Evolutionary conservation across 2,797 vertebrate genomes (phyloP).

Genomic region (Meriones psammophilus): DNA sequence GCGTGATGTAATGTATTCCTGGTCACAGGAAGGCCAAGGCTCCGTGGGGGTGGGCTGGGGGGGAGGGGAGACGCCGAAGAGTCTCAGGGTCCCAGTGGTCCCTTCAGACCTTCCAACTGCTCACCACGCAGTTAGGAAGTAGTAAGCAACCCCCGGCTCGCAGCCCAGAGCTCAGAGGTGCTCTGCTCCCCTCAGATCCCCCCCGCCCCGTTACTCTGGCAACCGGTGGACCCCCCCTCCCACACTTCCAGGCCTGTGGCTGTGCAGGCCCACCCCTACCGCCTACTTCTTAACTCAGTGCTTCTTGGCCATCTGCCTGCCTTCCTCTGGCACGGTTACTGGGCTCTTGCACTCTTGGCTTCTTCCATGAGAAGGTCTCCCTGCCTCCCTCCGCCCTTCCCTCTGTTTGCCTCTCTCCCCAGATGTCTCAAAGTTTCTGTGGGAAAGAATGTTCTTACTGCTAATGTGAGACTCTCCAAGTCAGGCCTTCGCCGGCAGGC

Average conservation of each 20-base stretch:
- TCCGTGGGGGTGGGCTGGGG: neutral
- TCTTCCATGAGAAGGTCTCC: slow-evolving; percentile 46
- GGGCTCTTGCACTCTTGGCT: slow-evolving; percentile 65
- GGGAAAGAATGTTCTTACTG: slow-evolving; percentile 65
- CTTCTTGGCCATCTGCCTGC: slow-evolving; percentile 71
- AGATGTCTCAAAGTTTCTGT: slow-evolving; percentile 66
- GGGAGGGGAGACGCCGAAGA: neutral
- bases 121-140: neutral
- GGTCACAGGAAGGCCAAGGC: neutral
- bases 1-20: neutral
- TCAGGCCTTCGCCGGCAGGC: slow-evolving; percentile 4
- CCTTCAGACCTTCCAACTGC: slow-evolving; percentile 8
- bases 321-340: slow-evolving; percentile 62
- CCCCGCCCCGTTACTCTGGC: slow-evolving; percentile 63
- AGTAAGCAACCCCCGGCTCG: neutral
- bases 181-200: neutral
- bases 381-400: slow-evolving; percentile 74
- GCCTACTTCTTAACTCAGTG: slow-evolving; percentile 50
- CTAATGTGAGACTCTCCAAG: slow-evolving; percentile 32
- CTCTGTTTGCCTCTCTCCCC: slow-evolving; percentile 52
- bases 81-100: neutral
- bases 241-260: slow-evolving; percentile 26
- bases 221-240: slow-evolving; percentile 50
- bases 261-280: neutral
- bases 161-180: slow-evolving; percentile 32